These are phyloP conservation scores for Calameuta idolon DNA, from an alignment of 2,888 invertebrate genomes.

Conservation along the genomic window DNA sequence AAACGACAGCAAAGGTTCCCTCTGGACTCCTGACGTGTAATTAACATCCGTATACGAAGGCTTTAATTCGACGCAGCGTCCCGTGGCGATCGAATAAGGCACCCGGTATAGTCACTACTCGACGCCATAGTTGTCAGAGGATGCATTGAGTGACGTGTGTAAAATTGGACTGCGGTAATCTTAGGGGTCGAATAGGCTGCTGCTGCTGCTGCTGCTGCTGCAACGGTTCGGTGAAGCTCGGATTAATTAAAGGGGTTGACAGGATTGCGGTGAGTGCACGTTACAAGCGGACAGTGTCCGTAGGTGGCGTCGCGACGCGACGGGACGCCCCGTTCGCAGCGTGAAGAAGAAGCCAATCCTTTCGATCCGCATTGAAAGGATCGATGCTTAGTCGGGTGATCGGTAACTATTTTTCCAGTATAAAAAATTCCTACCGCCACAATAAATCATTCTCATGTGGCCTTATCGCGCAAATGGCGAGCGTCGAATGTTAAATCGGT, in stretches of 20 bases:
- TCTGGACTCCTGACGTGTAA: background rate
- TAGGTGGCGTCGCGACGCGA: background rate
- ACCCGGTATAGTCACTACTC: background rate
- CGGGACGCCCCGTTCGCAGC: background rate
- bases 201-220: slow-evolving; percentile 11
- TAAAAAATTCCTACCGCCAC: background rate
- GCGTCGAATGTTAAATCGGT: background rate
- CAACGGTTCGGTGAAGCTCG: slow-evolving; percentile 40
- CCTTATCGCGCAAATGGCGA: background rate
- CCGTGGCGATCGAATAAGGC: background rate
- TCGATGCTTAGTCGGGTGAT: background rate
- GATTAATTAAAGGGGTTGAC: slow-evolving; percentile 56
- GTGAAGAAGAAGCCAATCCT: background rate
- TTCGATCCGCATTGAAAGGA: background rate
- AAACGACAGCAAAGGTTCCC: background rate
- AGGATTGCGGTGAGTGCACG: slow-evolving; percentile 44
- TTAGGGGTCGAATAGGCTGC: slow-evolving; percentile 39
- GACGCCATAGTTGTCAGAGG: background rate
- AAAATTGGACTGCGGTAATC: slow-evolving; percentile 58
- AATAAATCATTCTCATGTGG: background rate
- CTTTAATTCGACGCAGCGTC: background rate
- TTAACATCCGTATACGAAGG: background rate
- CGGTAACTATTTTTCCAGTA: background rate
- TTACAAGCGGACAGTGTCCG: slow-evolving; percentile 14
- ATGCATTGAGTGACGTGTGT: slow-evolving; percentile 42